Conservation (phyloP, 1,140 invertebrate genomes). For the Megalopta genalis region DNA sequence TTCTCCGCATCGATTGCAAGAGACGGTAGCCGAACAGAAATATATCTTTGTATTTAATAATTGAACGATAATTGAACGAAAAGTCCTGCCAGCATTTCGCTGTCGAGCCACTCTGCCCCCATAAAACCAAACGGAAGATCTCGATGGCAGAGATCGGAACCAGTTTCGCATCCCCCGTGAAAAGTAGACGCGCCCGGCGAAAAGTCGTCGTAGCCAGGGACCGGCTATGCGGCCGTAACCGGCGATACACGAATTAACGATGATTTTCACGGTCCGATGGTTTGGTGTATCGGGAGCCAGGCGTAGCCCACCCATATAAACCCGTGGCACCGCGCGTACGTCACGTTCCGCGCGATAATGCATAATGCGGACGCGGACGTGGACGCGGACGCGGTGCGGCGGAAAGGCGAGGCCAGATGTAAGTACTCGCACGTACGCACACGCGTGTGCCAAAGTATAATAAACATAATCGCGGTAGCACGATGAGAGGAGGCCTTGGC, state of each 20-base stretch:
- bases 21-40: no score
- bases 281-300: not conserved
- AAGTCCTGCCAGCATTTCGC: no score
- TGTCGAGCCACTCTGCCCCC: no score
- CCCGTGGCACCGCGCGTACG: not conserved
- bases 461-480: conserved; percentile 75
- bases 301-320: not conserved
- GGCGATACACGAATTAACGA: not conserved
- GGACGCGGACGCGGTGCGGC: not conserved
- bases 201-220: no score
- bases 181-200: no score
- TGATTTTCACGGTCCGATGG: not conserved
- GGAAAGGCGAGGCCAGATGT: conserved; percentile 37
- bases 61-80: no score
- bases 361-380: not conserved
- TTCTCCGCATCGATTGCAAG: no score
- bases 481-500: conserved; percentile 74
- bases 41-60: no score
- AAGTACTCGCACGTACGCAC: conserved; percentile 60
- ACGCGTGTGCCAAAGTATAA: conserved; percentile 68
- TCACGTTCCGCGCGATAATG: conserved; percentile 23
- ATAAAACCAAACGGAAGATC: no score
- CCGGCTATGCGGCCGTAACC: no score
- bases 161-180: no score
- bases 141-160: no score